Percentiles rank a stretch among this genome's conserved stretches.
Conservation (phyloP, 2,113 vertebrate genomes). For the Sterna hirundo region DNA sequence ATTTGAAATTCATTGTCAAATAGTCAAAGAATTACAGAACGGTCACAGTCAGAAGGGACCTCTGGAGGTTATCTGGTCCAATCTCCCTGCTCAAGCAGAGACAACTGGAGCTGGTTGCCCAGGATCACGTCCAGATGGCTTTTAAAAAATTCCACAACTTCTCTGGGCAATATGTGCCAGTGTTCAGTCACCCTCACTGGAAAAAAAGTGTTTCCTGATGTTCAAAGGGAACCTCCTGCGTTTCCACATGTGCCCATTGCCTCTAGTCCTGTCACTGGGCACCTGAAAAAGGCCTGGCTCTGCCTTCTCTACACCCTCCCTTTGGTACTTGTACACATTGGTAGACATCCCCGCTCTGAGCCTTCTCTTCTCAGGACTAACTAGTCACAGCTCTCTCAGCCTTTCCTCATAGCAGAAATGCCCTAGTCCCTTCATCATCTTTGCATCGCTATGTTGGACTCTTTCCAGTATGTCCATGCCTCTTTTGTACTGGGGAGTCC, state of each 20-base stretch:
- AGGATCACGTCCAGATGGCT: neutral
- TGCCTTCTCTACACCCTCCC: neutral
- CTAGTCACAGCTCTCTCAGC: neutral
- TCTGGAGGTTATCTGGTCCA: neutral
- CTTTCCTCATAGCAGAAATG: neutral
- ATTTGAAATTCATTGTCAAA: neutral
- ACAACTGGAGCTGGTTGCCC: fast-evolving
- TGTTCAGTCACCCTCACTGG: neutral
- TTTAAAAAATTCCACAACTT: neutral
- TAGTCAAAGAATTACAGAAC: neutral
- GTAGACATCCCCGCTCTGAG: neutral
- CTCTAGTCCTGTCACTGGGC: neutral
- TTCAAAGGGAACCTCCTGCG: neutral
- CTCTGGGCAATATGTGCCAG: neutral
- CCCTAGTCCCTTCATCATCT: neutral
- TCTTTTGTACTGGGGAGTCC: neutral
- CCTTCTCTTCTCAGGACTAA: neutral
- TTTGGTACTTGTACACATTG: neutral
- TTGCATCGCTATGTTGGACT: neutral
- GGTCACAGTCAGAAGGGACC: neutral
- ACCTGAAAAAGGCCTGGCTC: neutral
- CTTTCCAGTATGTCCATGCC: neutral
- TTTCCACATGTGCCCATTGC: fast-evolving
- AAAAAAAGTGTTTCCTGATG: neutral
- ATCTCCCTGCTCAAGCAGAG: neutral